phyloP scores from a whole-genome alignment of 2,113 vertebrate genomes.

The Gymnobelideus leadbeateri region DNA sequence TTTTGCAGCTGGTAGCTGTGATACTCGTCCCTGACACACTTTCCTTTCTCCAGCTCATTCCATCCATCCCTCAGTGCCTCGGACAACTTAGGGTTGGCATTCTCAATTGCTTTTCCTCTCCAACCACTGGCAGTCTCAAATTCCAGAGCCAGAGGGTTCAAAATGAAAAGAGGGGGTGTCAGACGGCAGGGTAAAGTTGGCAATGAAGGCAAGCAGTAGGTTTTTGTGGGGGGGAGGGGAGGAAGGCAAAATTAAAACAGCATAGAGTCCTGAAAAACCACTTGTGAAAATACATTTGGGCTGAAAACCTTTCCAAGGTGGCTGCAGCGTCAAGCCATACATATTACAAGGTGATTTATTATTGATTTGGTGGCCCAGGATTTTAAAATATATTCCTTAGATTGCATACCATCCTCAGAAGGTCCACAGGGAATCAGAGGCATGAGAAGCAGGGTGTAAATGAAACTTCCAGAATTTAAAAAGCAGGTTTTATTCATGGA shows the following conservation, averaged over 20 bases:
- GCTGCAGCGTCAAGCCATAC: conserved; percentile 23
- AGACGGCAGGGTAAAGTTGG: not conserved
- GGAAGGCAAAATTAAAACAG: not conserved
- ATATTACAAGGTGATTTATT: conserved; percentile 54
- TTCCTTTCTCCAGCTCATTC: not conserved
- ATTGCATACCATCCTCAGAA: not conserved
- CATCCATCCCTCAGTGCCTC: not conserved
- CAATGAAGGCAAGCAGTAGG: not conserved
- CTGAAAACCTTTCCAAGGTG: conserved; percentile 42
- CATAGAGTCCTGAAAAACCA: conserved; percentile 63
- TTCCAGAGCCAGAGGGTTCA: not conserved
- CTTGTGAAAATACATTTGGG: conserved; percentile 54
- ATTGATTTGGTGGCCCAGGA: not conserved
- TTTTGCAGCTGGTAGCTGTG: conserved; percentile 46
- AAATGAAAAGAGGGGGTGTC: not conserved
- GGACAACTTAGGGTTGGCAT: not conserved
- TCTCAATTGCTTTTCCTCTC: not conserved
- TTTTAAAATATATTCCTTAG: conserved; percentile 24
- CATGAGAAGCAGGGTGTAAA: not conserved
- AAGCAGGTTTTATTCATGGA: not conserved
- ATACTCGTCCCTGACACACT: not conserved
- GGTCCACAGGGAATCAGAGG: not conserved
- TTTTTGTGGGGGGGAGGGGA: not conserved
- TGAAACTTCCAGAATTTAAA: not conserved
- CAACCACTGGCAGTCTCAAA: not conserved